phyloP scores from a whole-genome alignment of 2,113 vertebrate genomes.

The Tupaia chinensis region DNA sequence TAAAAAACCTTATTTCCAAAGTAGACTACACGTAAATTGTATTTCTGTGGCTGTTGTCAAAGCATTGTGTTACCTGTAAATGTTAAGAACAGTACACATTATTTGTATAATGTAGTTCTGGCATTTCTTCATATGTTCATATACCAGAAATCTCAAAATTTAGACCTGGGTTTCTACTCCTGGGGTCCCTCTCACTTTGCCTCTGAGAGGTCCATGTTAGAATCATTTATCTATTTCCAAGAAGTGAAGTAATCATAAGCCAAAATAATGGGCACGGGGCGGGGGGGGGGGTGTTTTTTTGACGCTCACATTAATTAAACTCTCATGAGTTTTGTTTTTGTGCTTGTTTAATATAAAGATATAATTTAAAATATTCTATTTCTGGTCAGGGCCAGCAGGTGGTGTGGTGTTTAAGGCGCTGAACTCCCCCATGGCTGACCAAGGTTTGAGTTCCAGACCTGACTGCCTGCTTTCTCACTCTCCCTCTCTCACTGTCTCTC shows the following conservation, averaged over 20 bases:
- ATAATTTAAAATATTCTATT: background rate
- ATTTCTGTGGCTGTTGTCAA: background rate
- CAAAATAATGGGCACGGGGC: background rate
- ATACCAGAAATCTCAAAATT: background rate
- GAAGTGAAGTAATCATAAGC: background rate
- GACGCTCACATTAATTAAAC: no score
- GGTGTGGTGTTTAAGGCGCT: no score
- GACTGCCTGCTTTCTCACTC: no score
- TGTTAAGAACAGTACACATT: background rate
- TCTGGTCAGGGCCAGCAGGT: no score
- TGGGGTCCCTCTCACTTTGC: background rate
- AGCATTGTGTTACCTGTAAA: background rate
- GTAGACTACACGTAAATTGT: background rate
- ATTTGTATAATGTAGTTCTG: constrained; percentile 30
- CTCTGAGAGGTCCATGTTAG: background rate
- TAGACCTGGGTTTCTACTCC: background rate
- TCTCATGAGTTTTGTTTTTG: background rate
- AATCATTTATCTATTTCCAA: background rate
- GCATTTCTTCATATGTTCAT: constrained; percentile 48
- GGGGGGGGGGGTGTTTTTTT: background rate
- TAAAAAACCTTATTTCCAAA: constrained; percentile 3
- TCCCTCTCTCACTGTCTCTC: no score
- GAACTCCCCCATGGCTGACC: no score
- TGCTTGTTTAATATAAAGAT: background rate
- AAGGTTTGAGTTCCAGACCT: no score